Evolutionary conservation across 35 echinoderm and acorn worm species (phyloP), one percentile per base, ranked within the genome.

Genomic region (Apostichopus japonicus): DNA sequence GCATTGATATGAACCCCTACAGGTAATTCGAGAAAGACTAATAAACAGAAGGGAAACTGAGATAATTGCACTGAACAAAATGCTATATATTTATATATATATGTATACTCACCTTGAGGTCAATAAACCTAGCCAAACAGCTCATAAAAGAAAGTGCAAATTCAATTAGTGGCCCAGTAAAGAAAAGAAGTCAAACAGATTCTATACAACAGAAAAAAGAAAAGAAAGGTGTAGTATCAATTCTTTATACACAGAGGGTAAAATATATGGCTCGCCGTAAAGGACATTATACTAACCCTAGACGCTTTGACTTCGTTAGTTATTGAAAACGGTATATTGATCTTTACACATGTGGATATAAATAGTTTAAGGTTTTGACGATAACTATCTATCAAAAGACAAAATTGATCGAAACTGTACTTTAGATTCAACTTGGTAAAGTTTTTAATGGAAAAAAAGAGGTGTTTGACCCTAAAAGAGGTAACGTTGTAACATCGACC

Each of bases 261-360:
- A 75, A 75, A 75, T 7, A 7, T 75, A 75, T 23, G 5, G 71
- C 71, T 75, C 71, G 71, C 71, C 71, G 71, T 75, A 75, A 75
- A 75, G 71, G 17, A 75, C 17, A 75, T 75, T 75, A 75, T 19
- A 75, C 71, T 75, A 75, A 23, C 71, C 71, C 15, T 14, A 75
- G 22, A 19, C 71, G 71, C n/a, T 19, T 21, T 75, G 71, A 23
- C 17, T 75, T 75, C 5, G 15, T 75, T 75, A 19, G 17, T 75
- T 75, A 19, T n/a, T 75, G 63, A 75, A 75, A 75, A 75, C 71
- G 71, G 71, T 75, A 75, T 75, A 75, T 75, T 75, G 71, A 75
- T 75, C 71, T 75, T 75, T 75, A 23, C 16, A 65, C 8, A 10
- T 21, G 71, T 75, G 14, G 14, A 19, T 7, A 23, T 75, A 75